Percentiles rank a stretch among this genome's conserved stretches.
These are phyloP conservation scores for Strix aluco DNA, from an alignment of 2,113 vertebrate genomes.

Conservation along the genomic window DNA sequence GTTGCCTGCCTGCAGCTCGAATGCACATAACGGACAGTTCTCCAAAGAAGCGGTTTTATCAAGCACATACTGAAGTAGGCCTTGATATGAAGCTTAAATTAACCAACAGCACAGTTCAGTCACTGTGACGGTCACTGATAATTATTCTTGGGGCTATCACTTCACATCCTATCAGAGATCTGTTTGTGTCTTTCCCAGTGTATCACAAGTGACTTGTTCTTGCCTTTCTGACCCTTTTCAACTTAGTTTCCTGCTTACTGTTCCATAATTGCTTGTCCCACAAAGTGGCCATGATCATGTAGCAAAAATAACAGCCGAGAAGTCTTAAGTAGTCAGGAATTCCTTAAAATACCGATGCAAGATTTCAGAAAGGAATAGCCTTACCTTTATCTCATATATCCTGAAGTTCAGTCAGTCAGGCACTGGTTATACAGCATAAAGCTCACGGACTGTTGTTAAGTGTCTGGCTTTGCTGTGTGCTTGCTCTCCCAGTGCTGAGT, in stretches of 20 bases:
- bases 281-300: not conserved
- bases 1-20: not conserved
- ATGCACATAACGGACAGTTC: rapidly evolving
- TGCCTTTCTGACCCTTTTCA: not conserved
- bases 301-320: not conserved
- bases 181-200: not conserved
- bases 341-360: not conserved
- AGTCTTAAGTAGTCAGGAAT: not conserved
- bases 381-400: not conserved
- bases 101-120: not conserved
- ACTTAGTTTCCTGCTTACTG: not conserved
- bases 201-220: not conserved
- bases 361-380: not conserved
- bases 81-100: not conserved
- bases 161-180: not conserved
- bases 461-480: not conserved
- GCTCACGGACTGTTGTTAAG: not conserved
- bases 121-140: not conserved
- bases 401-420: not conserved
- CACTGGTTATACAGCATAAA: not conserved
- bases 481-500: not conserved
- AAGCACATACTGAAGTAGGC: not conserved
- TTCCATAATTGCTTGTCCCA: not conserved
- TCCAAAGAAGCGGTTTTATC: not conserved
- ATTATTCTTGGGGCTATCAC: not conserved